Percentiles rank a stretch among this genome's conserved stretches.
Evolutionary conservation across 2,888 invertebrate genomes (phyloP).

Genomic region (Dilophus febrilis): DNA sequence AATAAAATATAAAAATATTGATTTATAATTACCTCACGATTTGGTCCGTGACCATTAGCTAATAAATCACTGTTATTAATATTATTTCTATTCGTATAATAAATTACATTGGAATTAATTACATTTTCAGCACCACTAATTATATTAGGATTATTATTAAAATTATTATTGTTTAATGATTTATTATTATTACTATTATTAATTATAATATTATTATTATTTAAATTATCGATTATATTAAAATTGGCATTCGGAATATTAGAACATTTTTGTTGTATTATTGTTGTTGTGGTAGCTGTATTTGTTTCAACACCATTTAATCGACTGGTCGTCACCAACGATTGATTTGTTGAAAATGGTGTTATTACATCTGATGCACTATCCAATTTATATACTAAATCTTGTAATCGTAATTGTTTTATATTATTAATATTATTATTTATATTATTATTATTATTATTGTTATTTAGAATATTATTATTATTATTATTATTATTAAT

Average conservation of each 20-base stretch:
- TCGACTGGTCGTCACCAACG: no score
- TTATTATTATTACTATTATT: background rate
- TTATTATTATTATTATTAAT: slow-evolving; percentile 4
- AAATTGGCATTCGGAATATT: no score
- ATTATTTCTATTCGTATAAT: slow-evolving; percentile 15
- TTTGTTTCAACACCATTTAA: no score
- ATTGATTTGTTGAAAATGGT: no score
- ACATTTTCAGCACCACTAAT: slow-evolving; percentile 3
- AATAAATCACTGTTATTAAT: slow-evolving; percentile 27
- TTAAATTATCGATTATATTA: slow-evolving; percentile 6
- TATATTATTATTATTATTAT: no score
- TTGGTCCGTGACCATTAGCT: slow-evolving; percentile 29
- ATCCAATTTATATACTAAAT: no score
- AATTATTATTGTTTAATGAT: slow-evolving; percentile 6
- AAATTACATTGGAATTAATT: background rate
- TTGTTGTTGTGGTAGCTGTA: background rate
- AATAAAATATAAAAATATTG: no score
- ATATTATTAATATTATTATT: no score
- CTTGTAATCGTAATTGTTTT: no score
- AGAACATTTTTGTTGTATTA: background rate
- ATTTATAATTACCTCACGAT: slow-evolving; percentile 24
- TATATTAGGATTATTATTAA: slow-evolving; percentile 9
- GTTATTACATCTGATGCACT: no score
- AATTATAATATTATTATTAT: background rate
- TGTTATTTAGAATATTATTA: no score